phyloP scores from a whole-genome alignment of 2,888 invertebrate genomes.

The Mythimna albipuncta region DNA sequence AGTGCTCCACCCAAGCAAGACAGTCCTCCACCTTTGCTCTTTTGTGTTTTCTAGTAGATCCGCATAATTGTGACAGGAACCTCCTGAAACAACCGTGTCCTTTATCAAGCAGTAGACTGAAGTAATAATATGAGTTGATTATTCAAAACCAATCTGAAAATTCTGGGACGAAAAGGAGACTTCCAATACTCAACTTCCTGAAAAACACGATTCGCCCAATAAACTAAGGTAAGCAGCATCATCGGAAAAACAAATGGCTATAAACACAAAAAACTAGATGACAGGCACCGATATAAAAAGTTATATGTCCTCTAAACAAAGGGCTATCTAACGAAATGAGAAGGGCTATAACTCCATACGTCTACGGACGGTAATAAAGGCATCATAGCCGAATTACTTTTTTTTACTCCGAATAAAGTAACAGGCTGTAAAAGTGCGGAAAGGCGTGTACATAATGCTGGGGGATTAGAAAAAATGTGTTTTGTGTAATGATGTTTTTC shows the following conservation, averaged over 20 bases:
- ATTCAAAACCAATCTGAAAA: not conserved
- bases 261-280: conserved; percentile 59
- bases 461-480: conserved; percentile 61
- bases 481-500: conserved; percentile 54
- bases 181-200: not conserved
- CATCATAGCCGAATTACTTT: conserved; percentile 79
- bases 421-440: conserved; percentile 68
- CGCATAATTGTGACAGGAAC: no score
- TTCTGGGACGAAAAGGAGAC: not conserved
- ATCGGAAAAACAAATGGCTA: conserved; percentile 41
- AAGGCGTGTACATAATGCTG: conserved; percentile 65
- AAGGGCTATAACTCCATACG: conserved; percentile 76
- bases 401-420: conserved; percentile 75
- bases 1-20: no score
- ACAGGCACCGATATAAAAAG: conserved; percentile 65
- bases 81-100: no score
- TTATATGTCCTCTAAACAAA: conserved; percentile 71
- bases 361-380: conserved; percentile 76
- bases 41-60: no score
- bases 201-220: conserved; percentile 28
- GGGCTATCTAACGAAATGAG: conserved; percentile 74
- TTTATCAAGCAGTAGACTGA: no score
- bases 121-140: no score
- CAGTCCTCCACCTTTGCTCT: no score
- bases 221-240: conserved; percentile 51